These are phyloP conservation scores for Liasis olivaceus DNA, from an alignment of 2,797 vertebrate species.

Conservation along the genomic window DNA sequence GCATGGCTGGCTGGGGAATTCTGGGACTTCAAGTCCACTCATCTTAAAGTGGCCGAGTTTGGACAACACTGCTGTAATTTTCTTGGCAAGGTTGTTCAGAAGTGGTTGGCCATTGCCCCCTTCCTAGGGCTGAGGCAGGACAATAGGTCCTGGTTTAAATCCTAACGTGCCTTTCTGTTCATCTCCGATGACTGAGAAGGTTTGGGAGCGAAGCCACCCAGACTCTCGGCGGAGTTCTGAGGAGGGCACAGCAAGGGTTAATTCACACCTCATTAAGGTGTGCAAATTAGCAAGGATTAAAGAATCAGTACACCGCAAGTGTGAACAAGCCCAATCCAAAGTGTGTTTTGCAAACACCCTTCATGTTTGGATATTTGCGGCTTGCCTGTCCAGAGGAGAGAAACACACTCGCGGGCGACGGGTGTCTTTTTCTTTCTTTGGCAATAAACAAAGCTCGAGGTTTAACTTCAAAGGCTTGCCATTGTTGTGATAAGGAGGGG, in stretches of 20 bases:
- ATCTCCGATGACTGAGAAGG: not conserved
- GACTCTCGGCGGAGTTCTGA: not conserved
- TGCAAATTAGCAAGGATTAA: conserved; percentile 32
- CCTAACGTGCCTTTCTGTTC: not conserved
- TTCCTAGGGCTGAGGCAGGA: not conserved
- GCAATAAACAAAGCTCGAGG: not conserved
- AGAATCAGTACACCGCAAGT: conserved; percentile 17
- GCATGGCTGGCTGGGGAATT: too few species aligned
- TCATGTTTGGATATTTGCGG: not conserved
- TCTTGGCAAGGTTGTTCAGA: too few species aligned
- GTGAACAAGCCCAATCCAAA: conserved; percentile 21
- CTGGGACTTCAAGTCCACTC: too few species aligned
- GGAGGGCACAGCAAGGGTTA: not conserved
- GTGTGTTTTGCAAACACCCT: conserved; percentile 25
- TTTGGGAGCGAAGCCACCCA: not conserved
- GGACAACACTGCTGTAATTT: too few species aligned
- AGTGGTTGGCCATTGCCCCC: too few species aligned
- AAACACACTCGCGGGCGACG: not conserved
- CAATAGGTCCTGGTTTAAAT: not conserved
- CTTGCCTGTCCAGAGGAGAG: not conserved
- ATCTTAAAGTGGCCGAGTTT: too few species aligned
- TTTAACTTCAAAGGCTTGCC: not conserved
- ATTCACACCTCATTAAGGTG: conserved; percentile 17
- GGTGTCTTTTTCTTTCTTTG: not conserved
- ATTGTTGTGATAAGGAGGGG: not conserved